Evolutionary conservation across 2,113 vertebrate genomes (phyloP), one percentile per base, ranked within the genome.

Genomic region (Ictalurus furcatus): DNA sequence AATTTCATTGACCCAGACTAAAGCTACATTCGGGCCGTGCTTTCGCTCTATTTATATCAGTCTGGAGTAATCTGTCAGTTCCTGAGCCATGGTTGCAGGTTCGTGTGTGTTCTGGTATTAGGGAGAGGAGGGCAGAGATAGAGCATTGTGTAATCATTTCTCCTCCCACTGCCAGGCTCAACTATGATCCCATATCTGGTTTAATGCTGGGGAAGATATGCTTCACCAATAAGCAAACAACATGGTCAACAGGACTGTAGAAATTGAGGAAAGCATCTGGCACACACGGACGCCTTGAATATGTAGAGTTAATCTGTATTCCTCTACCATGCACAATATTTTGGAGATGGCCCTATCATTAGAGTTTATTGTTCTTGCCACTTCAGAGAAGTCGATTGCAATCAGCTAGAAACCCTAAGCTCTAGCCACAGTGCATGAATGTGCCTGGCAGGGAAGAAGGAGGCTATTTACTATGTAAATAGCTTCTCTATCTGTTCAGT

Each of bases 351-450:
- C 86, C 85, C 56, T 30, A 73, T 89, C 92, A 90, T 90, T 86
- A 88, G 87, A 48, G 12, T 74, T 90, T 88, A 90, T 91, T 92
- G 90, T 78, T 83, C 89, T 87, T 74, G 76, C 7, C 7, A 7
- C 88, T 92, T 90, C 40, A 89, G 78, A 90, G 90, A 87, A 88
- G 90, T 92, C 65, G 73, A 89, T 73, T 91, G 87, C 90, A 92
- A 92, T 93, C 88, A 83, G 76, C 83, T 71, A 78, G 91, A 90
- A 89, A 84, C 87, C 85, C 91, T 82, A 88, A 91, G 88, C 84
- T 37, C 86, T 37, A 85, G 87, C 88, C 63, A 84, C 63, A 34
- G 78, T 83, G 48, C 90, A 90, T 88, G 79, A 90, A 92, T 92
- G 86, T 89, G 30, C 58, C 85, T n/a, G 73, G 84, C 86, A 76